Percentiles rank a stretch among this genome's conserved stretches.
Conservation (phyloP, 2,888 invertebrate species). For the Campaea margaritaria region DNA sequence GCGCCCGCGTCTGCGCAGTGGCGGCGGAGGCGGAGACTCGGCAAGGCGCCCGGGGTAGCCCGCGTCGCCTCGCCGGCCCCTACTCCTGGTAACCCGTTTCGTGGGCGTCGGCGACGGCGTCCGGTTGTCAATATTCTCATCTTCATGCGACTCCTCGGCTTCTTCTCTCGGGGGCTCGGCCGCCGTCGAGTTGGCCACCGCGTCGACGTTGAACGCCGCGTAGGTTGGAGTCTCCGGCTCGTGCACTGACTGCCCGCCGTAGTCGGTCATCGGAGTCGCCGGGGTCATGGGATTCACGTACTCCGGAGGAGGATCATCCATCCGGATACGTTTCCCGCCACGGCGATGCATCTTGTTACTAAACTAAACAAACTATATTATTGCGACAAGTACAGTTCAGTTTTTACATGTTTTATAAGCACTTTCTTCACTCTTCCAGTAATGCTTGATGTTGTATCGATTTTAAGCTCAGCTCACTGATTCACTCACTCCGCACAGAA, state of each 20-base stretch:
- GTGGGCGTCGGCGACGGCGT: conserved; percentile 85
- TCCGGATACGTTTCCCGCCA: conserved; percentile 95
- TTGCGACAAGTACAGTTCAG: too few species aligned
- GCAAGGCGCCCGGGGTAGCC: conserved; percentile 79
- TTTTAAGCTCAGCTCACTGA: too few species aligned
- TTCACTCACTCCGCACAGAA: too few species aligned
- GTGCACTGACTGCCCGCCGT: conserved; percentile 79
- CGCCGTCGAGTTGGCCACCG: conserved; percentile 66
- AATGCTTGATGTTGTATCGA: too few species aligned
- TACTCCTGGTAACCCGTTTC: conserved; percentile 87
- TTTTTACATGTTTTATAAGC: neutral
- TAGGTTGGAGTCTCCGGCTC: conserved; percentile 82
- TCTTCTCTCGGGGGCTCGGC: conserved; percentile 69
- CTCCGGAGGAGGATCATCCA: conserved; percentile 96
- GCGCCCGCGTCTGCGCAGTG: conserved; percentile 69
- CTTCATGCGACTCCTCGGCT: conserved; percentile 66
- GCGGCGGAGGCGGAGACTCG: conserved; percentile 80
- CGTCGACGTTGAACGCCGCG: conserved; percentile 69
- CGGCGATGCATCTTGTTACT: conserved; percentile 88
- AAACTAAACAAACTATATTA: neutral
- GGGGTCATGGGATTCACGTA: conserved; percentile 89
- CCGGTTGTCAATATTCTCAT: conserved; percentile 67
- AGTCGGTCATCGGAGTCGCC: conserved; percentile 83
- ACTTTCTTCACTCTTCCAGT: too few species aligned
- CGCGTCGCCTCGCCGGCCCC: conserved; percentile 82